phyloP scores from a whole-genome alignment of 2,797 vertebrate species.

The Nannoperca obscura region DNA sequence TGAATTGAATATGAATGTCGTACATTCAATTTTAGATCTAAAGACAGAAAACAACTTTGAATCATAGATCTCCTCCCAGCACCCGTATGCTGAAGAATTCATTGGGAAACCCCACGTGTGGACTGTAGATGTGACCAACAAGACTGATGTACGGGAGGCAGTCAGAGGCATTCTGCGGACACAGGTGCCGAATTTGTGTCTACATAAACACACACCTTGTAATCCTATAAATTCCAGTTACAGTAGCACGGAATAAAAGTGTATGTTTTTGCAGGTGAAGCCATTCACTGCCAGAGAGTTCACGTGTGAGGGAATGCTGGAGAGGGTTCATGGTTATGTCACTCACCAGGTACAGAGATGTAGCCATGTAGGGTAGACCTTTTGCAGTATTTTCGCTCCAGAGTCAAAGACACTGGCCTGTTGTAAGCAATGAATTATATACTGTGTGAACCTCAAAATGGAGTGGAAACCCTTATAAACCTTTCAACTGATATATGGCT shows the following conservation, averaged over 20 bases:
- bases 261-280: slow-evolving; percentile 73
- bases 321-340: slow-evolving; percentile 78
- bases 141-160: slow-evolving; percentile 68
- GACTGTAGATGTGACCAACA: slow-evolving; percentile 80
- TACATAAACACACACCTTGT: neutral
- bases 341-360: slow-evolving; percentile 76
- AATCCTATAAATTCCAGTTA: neutral
- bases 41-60: neutral
- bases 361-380: neutral
- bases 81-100: slow-evolving; percentile 81
- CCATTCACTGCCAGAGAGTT: slow-evolving; percentile 81
- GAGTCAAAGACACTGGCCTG: neutral
- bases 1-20: no score
- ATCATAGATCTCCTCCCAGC: slow-evolving; percentile 81
- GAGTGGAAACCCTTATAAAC: neutral
- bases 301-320: slow-evolving; percentile 82
- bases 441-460: neutral
- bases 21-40: neutral
- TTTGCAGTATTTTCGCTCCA: neutral
- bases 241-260: slow-evolving; percentile 5
- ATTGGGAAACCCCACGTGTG: slow-evolving; percentile 82
- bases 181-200: slow-evolving; percentile 59
- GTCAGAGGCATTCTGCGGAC: slow-evolving; percentile 70
- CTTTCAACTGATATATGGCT: neutral
- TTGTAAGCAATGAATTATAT: neutral